Evolutionary conservation across 2,113 vertebrate species (phyloP).

Genomic region (Nannobrachium achirus): DNA sequence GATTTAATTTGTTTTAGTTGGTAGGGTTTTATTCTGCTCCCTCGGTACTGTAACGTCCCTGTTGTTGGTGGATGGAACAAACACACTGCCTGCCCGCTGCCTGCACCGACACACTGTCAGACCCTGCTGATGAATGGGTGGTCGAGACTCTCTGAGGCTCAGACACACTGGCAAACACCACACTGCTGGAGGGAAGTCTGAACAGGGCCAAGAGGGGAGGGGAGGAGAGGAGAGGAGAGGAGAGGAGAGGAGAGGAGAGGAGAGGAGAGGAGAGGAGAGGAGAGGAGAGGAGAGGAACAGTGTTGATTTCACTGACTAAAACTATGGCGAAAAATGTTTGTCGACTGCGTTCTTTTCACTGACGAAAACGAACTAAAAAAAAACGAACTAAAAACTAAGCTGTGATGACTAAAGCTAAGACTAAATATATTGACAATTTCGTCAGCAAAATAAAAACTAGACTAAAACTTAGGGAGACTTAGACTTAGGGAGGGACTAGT

Average conservation of each 20-base stretch:
- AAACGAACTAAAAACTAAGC: too few relatives aligned
- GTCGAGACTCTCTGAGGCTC: conserved; percentile 47
- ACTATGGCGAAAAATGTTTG: too few relatives aligned
- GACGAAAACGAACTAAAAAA: too few relatives aligned
- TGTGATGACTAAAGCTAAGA: too few relatives aligned
- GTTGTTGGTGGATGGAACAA: conserved; percentile 20
- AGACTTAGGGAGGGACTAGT: too few relatives aligned
- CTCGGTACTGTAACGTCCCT: conserved; percentile 30
- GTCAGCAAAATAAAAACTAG: too few relatives aligned
- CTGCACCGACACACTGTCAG: conserved; percentile 33
- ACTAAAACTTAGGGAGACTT: too few relatives aligned
- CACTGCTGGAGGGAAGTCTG: conserved; percentile 14
- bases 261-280: not conserved
- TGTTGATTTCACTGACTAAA: too few relatives aligned
- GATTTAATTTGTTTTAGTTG: conserved; percentile 8
- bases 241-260: not conserved
- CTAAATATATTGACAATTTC: too few relatives aligned
- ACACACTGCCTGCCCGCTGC: conserved; percentile 20
- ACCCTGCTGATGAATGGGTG: conserved; percentile 49
- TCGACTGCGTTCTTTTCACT: too few relatives aligned
- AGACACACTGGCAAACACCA: conserved; percentile 39
- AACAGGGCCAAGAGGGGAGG: conserved; percentile 1
- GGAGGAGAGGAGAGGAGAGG: not conserved
- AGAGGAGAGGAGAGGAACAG: not conserved
- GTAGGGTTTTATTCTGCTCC: not conserved